These are phyloP conservation scores for Cheilosia vernalis DNA, from an alignment of 2,888 invertebrate species.

Conservation along the genomic window DNA sequence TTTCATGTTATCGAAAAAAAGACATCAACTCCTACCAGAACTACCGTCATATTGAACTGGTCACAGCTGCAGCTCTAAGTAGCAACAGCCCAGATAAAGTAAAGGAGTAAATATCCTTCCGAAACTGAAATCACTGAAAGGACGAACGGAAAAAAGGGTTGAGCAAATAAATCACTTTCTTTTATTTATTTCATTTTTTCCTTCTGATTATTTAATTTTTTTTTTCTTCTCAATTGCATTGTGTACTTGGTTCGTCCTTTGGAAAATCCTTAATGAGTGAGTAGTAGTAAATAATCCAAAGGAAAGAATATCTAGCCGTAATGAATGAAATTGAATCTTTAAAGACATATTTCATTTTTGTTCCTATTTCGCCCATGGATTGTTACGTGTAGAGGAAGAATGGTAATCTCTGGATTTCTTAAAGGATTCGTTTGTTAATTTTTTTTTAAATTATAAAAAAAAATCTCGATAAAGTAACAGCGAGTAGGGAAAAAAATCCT, in stretches of 20 bases:
- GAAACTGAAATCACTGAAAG: slow-evolving; percentile 66
- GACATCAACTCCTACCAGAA: slow-evolving; percentile 52
- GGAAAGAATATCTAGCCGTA: slow-evolving; percentile 68
- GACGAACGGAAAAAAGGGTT: slow-evolving; percentile 78
- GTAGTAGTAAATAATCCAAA: slow-evolving; percentile 73
- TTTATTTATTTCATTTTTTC: slow-evolving; percentile 74
- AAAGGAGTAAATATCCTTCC: slow-evolving; percentile 69
- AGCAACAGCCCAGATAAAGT: slow-evolving; percentile 58
- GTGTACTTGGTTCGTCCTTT: slow-evolving; percentile 56
- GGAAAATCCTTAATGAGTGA: slow-evolving; percentile 72
- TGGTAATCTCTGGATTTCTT: slow-evolving; percentile 72
- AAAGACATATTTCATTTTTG: slow-evolving; percentile 68
- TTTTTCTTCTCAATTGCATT: slow-evolving; percentile 17
- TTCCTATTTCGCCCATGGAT: slow-evolving; percentile 33
- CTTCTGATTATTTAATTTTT: slow-evolving; percentile 55
- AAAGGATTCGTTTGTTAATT: slow-evolving; percentile 74
- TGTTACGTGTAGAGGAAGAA: slow-evolving; percentile 42
- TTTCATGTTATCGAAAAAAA: slow-evolving; percentile 71
- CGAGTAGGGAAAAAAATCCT: slow-evolving; percentile 42
- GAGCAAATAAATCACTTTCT: slow-evolving; percentile 81
- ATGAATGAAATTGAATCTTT: slow-evolving; percentile 75
- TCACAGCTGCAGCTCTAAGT: slow-evolving; percentile 74
- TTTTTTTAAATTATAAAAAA: slow-evolving; percentile 35
- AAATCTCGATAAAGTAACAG: slow-evolving; percentile 59
- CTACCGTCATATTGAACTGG: slow-evolving; percentile 74